phyloP scores from a whole-genome alignment of 1,140 invertebrate species.

The Drosophila novamexicana region DNA sequence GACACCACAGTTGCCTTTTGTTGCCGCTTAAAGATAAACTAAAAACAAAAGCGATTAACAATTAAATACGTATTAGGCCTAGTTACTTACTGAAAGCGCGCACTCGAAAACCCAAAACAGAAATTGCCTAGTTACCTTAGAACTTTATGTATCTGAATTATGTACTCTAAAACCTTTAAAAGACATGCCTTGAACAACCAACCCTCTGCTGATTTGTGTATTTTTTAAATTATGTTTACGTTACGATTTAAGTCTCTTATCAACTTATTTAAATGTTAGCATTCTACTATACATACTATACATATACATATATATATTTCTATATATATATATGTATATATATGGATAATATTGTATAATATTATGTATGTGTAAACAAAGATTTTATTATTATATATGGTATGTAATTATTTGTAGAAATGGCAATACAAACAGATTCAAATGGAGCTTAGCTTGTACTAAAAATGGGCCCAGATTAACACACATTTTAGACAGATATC shows the following conservation, averaged over 20 bases:
- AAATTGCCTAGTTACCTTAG: constrained; percentile 56
- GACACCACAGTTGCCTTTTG: constrained; percentile 45
- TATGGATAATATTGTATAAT: constrained; percentile 68
- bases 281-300: constrained; percentile 33
- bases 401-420: constrained; percentile 52
- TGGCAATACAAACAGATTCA: constrained; percentile 34
- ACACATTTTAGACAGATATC: constrained; percentile 12
- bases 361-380: constrained; percentile 75
- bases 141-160: constrained; percentile 24
- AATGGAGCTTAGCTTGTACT: constrained; percentile 19
- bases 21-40: constrained; percentile 28
- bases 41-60: constrained; percentile 7
- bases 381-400: constrained; percentile 69
- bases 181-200: constrained; percentile 13
- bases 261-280: constrained; percentile 68
- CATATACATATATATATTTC: background rate
- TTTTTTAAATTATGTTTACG: constrained; percentile 62
- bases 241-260: constrained; percentile 65
- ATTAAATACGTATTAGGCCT: constrained; percentile 64
- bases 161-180: constrained; percentile 10
- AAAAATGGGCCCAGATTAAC: constrained; percentile 23
- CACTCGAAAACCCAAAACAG: constrained; percentile 50
- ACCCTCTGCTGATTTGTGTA: constrained; percentile 26
- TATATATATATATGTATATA: background rate
- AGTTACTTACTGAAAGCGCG: constrained; percentile 64